These are phyloP conservation scores for Noturus placidus DNA, from an alignment of 2,113 vertebrate species.

Conservation along the genomic window DNA sequence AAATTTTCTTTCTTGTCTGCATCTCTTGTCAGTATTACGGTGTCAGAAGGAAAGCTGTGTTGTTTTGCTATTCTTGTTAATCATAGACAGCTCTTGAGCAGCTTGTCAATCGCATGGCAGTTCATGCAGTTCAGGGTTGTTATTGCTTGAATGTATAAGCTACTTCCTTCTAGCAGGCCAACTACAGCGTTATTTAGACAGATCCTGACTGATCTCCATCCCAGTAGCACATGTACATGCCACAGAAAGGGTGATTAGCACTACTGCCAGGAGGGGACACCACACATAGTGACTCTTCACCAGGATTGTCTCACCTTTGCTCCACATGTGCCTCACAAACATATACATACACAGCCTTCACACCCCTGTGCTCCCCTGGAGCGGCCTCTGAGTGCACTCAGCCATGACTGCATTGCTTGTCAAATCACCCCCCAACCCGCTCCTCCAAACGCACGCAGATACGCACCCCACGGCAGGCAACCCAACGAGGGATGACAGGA, in stretches of 20 bases:
- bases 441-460: conserved; percentile 15
- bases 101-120: background rate
- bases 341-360: background rate
- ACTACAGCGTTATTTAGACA: background rate
- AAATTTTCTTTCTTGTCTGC: background rate
- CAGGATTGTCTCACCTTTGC: background rate
- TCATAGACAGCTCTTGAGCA: conserved; percentile 8
- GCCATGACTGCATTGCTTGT: conserved; percentile 42
- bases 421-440: conserved; percentile 42
- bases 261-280: conserved; percentile 17
- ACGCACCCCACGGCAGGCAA: conserved; percentile 24
- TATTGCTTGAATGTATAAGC: background rate
- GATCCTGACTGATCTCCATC: conserved; percentile 46
- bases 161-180: background rate
- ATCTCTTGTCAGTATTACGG: conserved; percentile 8
- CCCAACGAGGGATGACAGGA: conserved; percentile 53
- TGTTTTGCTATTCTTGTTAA: conserved; percentile 13
- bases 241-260: conserved; percentile 62
- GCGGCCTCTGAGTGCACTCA: conserved; percentile 37
- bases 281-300: background rate
- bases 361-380: background rate
- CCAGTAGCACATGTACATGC: conserved; percentile 60
- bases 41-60: background rate
- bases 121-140: conserved; percentile 22
- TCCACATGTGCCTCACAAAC: conserved; percentile 1